Conservation (phyloP, 2,888 invertebrate species). For the Mythimna albipuncta region DNA sequence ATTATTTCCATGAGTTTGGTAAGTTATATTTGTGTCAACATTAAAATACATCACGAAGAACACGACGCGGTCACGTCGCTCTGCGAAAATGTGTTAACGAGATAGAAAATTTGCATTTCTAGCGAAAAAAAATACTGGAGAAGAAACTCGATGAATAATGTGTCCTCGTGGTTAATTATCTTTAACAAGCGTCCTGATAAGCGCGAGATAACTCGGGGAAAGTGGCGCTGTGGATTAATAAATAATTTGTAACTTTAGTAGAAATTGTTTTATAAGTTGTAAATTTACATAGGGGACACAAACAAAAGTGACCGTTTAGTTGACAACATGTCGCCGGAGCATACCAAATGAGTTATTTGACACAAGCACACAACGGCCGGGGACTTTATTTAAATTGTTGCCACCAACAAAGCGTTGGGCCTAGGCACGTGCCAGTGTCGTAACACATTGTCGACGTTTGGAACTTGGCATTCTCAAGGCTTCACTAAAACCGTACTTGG, state of each 20-base stretch:
- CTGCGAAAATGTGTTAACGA: constrained; percentile 33
- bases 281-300: constrained; percentile 42
- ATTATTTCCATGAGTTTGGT: constrained; percentile 46
- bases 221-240: not conserved
- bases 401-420: constrained; percentile 51
- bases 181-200: constrained; percentile 22
- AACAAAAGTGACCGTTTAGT: constrained; percentile 39
- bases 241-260: not conserved
- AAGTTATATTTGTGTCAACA: constrained; percentile 25
- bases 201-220: constrained; percentile 24
- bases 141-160: constrained; percentile 41
- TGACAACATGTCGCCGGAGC: constrained; percentile 23
- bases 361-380: constrained; percentile 53
- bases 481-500: constrained; percentile 22
- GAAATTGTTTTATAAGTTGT: constrained; percentile 13
- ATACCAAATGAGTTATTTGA: constrained; percentile 58
- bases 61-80: constrained; percentile 15
- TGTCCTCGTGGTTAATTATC: constrained; percentile 34
- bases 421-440: constrained; percentile 42
- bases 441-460: constrained; percentile 22
- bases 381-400: constrained; percentile 67
- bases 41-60: constrained; percentile 19
- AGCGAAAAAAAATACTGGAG: constrained; percentile 19
- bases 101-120: constrained; percentile 26
- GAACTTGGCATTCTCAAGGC: constrained; percentile 29